phyloP scores from a whole-genome alignment of 2,113 vertebrate genomes.

The Lophius piscatorius region DNA sequence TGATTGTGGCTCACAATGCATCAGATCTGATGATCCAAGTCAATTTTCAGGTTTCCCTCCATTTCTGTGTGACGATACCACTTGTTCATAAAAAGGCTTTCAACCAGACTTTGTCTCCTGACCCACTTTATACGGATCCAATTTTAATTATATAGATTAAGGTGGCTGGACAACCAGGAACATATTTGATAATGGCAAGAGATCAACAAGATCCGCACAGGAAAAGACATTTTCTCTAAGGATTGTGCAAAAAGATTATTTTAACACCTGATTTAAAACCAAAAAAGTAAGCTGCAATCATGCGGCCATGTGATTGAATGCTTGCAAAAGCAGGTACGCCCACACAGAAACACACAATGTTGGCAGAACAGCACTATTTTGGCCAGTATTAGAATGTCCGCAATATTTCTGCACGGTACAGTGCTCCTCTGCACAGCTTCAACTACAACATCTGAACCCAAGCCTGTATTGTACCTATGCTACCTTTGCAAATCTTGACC shows the following conservation, averaged over 20 bases:
- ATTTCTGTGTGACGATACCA: slow-evolving; percentile 22
- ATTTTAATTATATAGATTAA: slow-evolving; percentile 39
- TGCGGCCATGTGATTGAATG: too few species aligned
- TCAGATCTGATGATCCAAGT: slow-evolving; percentile 39
- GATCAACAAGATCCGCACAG: too few species aligned
- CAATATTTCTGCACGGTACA: neutral
- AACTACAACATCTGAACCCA: slow-evolving; percentile 1
- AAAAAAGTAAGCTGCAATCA: too few species aligned
- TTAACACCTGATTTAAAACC: too few species aligned
- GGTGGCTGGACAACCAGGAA: slow-evolving; percentile 35
- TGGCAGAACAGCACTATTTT: neutral
- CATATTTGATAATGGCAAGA: too few species aligned
- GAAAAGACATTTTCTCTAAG: too few species aligned
- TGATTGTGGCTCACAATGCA: slow-evolving; percentile 39
- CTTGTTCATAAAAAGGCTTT: slow-evolving; percentile 22
- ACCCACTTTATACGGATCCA: slow-evolving; percentile 57
- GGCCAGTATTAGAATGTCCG: neutral
- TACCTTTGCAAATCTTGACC: slow-evolving; percentile 21
- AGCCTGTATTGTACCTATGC: slow-evolving; percentile 3
- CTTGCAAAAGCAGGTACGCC: neutral
- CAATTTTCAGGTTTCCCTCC: slow-evolving; percentile 31
- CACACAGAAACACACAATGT: neutral
- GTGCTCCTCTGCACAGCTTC: neutral
- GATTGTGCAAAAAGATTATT: too few species aligned
- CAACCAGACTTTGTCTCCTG: slow-evolving; percentile 44